A percentile compares a stretch with the other conserved stretches of the same genome.
Conservation (phyloP, 2,113 vertebrate genomes). For the Mugil cephalus region DNA sequence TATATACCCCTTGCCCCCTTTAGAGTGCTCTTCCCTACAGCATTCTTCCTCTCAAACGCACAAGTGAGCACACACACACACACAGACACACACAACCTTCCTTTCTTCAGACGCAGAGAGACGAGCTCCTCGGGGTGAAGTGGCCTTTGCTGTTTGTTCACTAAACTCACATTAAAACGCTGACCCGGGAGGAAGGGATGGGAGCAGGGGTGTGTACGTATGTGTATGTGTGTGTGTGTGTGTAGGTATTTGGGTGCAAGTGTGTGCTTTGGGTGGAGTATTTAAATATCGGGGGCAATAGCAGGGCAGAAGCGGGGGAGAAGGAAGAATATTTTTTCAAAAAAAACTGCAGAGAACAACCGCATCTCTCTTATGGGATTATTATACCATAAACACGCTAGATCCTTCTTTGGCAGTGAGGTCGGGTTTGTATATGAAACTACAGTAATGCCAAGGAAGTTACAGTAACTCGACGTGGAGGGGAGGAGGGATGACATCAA, state of each 20-base stretch:
- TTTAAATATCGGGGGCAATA: slow-evolving; percentile 61
- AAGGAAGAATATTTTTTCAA: background rate
- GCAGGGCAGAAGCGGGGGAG: slow-evolving; percentile 40
- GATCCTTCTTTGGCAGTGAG: background rate
- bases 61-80: slow-evolving; percentile 41
- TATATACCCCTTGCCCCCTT: slow-evolving; percentile 48
- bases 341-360: background rate
- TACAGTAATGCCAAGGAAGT: slow-evolving; percentile 6
- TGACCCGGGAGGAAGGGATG: slow-evolving; percentile 50
- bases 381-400: background rate
- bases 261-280: slow-evolving; percentile 66
- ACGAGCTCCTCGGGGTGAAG: slow-evolving; percentile 49
- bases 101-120: slow-evolving; percentile 47
- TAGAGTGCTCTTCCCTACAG: slow-evolving; percentile 38
- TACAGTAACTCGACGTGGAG: slow-evolving; percentile 21
- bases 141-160: slow-evolving; percentile 67
- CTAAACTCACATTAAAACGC: slow-evolving; percentile 69
- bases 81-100: slow-evolving; percentile 50
- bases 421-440: slow-evolving; percentile 5
- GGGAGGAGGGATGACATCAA: slow-evolving; percentile 54
- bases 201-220: slow-evolving; percentile 12
- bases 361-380: too few species aligned
- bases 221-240: slow-evolving; percentile 40
- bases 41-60: slow-evolving; percentile 47
- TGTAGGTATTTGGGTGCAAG: slow-evolving; percentile 50